phyloP scores from a whole-genome alignment of 30 jellyfish, hydroid and myxozoan species.

The Hydractinia symbiolongicarpus region DNA sequence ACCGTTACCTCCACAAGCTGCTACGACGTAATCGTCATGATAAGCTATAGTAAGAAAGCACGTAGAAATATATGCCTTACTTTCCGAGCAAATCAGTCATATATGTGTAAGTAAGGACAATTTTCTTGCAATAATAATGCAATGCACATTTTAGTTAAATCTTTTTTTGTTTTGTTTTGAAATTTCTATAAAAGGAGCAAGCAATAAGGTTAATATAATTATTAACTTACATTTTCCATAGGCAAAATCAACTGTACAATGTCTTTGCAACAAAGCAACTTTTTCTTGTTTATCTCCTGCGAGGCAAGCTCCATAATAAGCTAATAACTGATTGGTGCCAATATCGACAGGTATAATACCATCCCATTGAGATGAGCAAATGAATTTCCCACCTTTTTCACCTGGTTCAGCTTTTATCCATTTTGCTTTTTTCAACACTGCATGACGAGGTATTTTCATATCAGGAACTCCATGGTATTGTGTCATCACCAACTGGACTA shows the following conservation, averaged over 20 bases:
- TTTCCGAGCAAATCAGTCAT: too few species aligned
- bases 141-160: too few species aligned
- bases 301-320: slow-evolving; percentile 3
- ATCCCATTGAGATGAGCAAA: slow-evolving; percentile 1
- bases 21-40: slow-evolving; percentile 7
- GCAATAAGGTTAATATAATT: too few species aligned
- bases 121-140: too few species aligned
- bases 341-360: neutral
- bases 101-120: too few species aligned
- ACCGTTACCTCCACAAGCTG: neutral
- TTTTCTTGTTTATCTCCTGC: slow-evolving; percentile 13
- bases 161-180: too few species aligned
- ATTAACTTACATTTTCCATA: neutral
- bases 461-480: slow-evolving; percentile 4
- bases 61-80: too few species aligned
- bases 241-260: slow-evolving; percentile 5
- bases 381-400: neutral
- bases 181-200: too few species aligned
- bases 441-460: neutral
- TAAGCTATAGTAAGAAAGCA: neutral
- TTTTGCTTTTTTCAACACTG: neutral
- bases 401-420: slow-evolving; percentile 10
- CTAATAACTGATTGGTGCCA: neutral
- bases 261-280: slow-evolving; percentile 14
- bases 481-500: slow-evolving; percentile 10